These are phyloP conservation scores for Cephonodes hylas DNA, from an alignment of 2,888 invertebrate species.

Conservation along the genomic window DNA sequence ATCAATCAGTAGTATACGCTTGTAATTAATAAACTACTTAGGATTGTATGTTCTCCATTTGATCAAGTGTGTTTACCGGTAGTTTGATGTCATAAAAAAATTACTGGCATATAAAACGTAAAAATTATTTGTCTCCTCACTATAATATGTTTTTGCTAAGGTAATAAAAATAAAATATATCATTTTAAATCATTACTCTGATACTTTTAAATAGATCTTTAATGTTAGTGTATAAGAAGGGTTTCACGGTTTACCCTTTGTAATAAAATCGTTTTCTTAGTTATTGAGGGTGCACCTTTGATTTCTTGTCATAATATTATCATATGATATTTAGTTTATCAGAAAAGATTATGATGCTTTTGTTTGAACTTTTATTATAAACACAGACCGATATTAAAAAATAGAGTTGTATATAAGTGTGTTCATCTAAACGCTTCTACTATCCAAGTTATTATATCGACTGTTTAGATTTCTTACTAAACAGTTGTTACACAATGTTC, in stretches of 20 bases:
- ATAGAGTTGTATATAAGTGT: too few species aligned
- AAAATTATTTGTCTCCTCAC: background rate
- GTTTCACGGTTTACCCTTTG: constrained; percentile 27
- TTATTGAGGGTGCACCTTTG: background rate
- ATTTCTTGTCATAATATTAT: background rate
- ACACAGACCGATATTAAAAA: background rate
- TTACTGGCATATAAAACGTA: background rate
- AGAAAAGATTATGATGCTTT: background rate
- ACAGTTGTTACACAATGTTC: too few species aligned
- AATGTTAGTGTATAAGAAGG: background rate
- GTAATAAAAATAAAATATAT: background rate
- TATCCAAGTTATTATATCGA: too few species aligned
- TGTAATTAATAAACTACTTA: background rate
- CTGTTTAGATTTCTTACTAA: too few species aligned
- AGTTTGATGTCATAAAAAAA: background rate
- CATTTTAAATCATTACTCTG: background rate
- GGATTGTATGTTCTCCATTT: background rate
- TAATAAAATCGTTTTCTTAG: constrained; percentile 12
- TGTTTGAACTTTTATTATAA: background rate
- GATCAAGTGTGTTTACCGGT: background rate
- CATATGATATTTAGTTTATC: background rate
- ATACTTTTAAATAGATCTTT: background rate
- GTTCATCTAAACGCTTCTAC: too few species aligned
- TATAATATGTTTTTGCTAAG: background rate
- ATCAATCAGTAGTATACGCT: background rate